Base-by-base conservation (phyloP, 2,888 invertebrate species). In the Rhagophthalmus giganteus region DNA sequence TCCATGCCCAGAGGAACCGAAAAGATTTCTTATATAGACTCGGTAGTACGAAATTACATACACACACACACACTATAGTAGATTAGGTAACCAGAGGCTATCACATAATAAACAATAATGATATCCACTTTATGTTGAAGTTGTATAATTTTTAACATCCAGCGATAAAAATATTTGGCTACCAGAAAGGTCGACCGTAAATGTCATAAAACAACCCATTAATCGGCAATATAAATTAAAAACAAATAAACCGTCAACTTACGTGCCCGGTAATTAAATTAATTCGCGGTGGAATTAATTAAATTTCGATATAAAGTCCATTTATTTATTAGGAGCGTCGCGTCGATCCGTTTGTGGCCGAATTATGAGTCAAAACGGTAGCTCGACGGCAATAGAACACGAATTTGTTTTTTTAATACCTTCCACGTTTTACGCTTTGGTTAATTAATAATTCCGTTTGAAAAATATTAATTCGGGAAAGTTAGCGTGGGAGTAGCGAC, bases 161-260 rank as follows among this genome's bases (percentile, higher is more conserved):
- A 24, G 11, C 31, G 10, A 38, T 32, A 35, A 46, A 46, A 44
- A 45, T 35, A 12, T 8, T 38, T 16, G 40, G 33, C 39, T 40
- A 48, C 34, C 24, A 27, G 32, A 48, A 33, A 27, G 34, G 47
- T 28, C 34, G 34, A 34, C 40, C 10, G 14, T n/a, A n/a, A 9
- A 13, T 24, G 40, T 13, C 26, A 33, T 48, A 48, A 51, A 45
- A 51, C 20, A 14, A 14, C 27, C 40, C 35, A 30, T 31, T 40
- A 41, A 47, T 24, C 12, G 20, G 31, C 46, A 46, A 52, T 45
- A 46, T 52, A 46, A 52, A 46, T 52, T 52, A 52, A 52, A 46
- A 52, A 41, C 34, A 34, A 33, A 53, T 53, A 47, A 53, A 53
- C 40, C 42, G 38, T 28, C 27, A 20, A 37, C 47, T 42, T 47